A percentile compares a stretch with the other conserved stretches of the same genome.
phyloP scores from a whole-genome alignment of 2,888 invertebrate genomes.

The Plebejus melissa region DNA sequence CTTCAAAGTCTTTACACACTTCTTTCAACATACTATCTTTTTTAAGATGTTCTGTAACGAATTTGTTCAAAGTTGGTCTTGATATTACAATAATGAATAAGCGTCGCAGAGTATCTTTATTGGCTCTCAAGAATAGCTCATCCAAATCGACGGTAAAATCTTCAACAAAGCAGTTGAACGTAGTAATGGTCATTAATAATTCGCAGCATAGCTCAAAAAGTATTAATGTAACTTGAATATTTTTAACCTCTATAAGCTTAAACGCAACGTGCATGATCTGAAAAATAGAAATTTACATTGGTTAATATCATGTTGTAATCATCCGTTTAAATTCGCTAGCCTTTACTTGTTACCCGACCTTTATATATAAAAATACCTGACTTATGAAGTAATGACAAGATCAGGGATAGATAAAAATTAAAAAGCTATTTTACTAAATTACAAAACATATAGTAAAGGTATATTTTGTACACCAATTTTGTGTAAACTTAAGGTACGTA shows the following conservation, averaged over 20 bases:
- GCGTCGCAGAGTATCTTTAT: constrained; percentile 39
- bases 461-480: too few relatives aligned
- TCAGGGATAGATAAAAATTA: too few relatives aligned
- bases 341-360: too few relatives aligned
- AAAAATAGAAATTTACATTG: constrained; percentile 31
- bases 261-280: constrained; percentile 56
- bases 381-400: too few relatives aligned
- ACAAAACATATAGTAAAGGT: too few relatives aligned
- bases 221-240: constrained; percentile 49
- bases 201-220: constrained; percentile 50
- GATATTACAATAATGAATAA: constrained; percentile 37
- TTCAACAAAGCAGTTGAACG: not conserved
- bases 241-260: constrained; percentile 46
- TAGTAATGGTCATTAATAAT: constrained; percentile 37
- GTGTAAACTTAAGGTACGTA: too few relatives aligned
- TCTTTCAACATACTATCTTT: constrained; percentile 25
- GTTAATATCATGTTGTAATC: too few relatives aligned
- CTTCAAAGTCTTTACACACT: constrained; percentile 33
- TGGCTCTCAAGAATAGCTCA: not conserved
- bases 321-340: too few relatives aligned
- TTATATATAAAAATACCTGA: too few relatives aligned
- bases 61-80: constrained; percentile 32
- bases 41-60: constrained; percentile 36
- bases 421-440: too few relatives aligned
- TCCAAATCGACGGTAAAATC: not conserved